These are phyloP conservation scores for Heliangelus exortis DNA, from an alignment of 2,797 vertebrate genomes.

Conservation along the genomic window DNA sequence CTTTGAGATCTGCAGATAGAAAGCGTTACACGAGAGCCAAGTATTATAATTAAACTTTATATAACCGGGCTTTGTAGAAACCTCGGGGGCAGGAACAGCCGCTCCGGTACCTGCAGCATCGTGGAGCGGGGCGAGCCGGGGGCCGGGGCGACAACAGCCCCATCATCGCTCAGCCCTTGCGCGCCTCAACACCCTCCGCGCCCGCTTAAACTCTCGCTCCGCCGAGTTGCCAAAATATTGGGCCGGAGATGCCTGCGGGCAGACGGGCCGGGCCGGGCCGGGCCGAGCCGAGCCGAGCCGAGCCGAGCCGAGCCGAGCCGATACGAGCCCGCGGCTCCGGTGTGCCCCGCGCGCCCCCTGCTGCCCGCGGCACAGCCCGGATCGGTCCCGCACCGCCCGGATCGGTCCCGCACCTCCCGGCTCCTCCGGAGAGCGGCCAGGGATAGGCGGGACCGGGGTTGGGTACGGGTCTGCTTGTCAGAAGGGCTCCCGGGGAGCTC, in stretches of 20 bases:
- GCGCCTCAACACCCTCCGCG: slow-evolving; percentile 61
- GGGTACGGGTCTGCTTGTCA: not conserved
- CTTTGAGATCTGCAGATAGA: slow-evolving; percentile 62
- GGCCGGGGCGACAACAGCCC: not conserved
- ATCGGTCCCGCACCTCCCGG: not conserved
- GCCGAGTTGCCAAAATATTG: slow-evolving; percentile 75
- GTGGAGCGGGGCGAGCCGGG: not conserved
- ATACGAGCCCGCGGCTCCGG: slow-evolving; percentile 76
- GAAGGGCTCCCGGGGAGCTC: not conserved
- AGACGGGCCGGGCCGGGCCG: not conserved
- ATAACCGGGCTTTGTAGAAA: slow-evolving; percentile 43
- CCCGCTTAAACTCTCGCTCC: slow-evolving; percentile 70
- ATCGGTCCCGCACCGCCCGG: not conserved
- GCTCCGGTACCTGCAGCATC: not conserved
- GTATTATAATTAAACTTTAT: slow-evolving; percentile 66
- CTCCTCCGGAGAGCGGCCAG: no score
- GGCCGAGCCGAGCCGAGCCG: not conserved
- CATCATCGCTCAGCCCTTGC: not conserved
- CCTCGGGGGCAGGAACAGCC: slow-evolving; percentile 4
- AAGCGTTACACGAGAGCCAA: slow-evolving; percentile 47
- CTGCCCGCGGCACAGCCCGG: slow-evolving; percentile 67
- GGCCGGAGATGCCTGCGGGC: slow-evolving; percentile 76
- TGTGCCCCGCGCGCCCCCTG: slow-evolving; percentile 95
- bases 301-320: not conserved
- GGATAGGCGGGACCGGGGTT: fast-evolving